A percentile compares a stretch with the other conserved stretches of the same genome.
Evolutionary conservation across 2,113 vertebrate genomes (phyloP).

Genomic region (Furnarius figulus): DNA sequence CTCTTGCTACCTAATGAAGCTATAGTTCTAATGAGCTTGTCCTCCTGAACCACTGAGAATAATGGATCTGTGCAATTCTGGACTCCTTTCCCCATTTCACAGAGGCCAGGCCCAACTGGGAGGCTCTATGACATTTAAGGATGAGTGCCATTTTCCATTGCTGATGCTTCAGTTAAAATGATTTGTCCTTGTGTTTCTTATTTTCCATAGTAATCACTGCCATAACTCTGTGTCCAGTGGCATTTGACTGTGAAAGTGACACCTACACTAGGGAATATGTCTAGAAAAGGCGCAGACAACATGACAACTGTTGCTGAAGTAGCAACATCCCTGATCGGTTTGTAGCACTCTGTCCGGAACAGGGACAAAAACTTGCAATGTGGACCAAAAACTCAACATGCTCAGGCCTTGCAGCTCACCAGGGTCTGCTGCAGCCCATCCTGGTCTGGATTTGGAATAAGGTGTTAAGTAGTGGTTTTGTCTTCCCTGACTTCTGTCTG

Average conservation of each 20-base stretch:
- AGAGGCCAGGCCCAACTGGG: neutral
- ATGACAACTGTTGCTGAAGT: neutral
- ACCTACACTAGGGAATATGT: neutral
- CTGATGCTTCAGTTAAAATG: neutral
- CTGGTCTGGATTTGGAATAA: neutral
- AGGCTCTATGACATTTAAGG: neutral
- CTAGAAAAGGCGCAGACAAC: neutral
- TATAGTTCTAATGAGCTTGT: slow-evolving; percentile 18
- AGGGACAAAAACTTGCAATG: neutral
- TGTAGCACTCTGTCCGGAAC: neutral
- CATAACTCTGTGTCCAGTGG: neutral
- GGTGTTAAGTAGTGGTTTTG: neutral
- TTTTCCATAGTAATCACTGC: neutral
- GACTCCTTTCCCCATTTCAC: neutral
- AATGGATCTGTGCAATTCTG: slow-evolving; percentile 10
- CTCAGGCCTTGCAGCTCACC: neutral
- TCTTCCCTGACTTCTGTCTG: neutral
- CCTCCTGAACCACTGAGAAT: neutral
- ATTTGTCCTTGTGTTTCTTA: slow-evolving; percentile 15
- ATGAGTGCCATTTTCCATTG: neutral
- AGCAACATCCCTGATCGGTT: neutral
- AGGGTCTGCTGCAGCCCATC: neutral
- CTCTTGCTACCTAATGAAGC: slow-evolving; percentile 7
- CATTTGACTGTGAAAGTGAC: slow-evolving; percentile 29
- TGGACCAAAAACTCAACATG: neutral